Conservation (phyloP, 2,888 invertebrate species). For the Shargacucullia verbasci region DNA sequence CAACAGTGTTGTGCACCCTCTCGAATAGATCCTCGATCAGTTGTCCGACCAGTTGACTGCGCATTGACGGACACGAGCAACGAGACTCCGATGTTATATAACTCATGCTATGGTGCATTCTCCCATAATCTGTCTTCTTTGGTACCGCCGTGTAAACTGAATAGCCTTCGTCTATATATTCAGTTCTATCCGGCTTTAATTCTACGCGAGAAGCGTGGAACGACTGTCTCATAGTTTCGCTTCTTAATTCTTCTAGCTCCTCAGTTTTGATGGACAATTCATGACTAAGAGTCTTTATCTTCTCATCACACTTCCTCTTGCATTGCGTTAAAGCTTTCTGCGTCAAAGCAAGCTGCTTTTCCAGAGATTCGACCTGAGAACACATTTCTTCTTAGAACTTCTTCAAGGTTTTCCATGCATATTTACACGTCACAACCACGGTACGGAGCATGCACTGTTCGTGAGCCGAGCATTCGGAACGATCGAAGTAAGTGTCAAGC, state of each 20-base stretch:
- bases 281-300: constrained; percentile 88
- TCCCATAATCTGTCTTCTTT: constrained; percentile 83
- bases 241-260: constrained; percentile 84
- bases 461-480: constrained; percentile 65
- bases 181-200: constrained; percentile 82
- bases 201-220: constrained; percentile 83
- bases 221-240: constrained; percentile 81
- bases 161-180: constrained; percentile 85
- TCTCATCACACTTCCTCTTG: constrained; percentile 87
- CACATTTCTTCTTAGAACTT: constrained; percentile 82
- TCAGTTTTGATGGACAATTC: constrained; percentile 89
- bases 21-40: constrained; percentile 85
- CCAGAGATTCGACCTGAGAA: constrained; percentile 89
- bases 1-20: constrained; percentile 80
- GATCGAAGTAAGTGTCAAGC: constrained; percentile 59
- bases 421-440: constrained; percentile 72
- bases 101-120: constrained; percentile 87
- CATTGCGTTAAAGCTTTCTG: constrained; percentile 87
- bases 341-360: constrained; percentile 88
- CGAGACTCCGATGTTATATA: constrained; percentile 80
- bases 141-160: constrained; percentile 85
- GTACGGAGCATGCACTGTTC: constrained; percentile 74
- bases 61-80: constrained; percentile 84
- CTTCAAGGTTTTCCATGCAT: constrained; percentile 76
- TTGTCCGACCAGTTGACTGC: constrained; percentile 84